These are phyloP conservation scores for Micrastur ruficollis DNA, from an alignment of 2,797 vertebrate species.

Conservation along the genomic window DNA sequence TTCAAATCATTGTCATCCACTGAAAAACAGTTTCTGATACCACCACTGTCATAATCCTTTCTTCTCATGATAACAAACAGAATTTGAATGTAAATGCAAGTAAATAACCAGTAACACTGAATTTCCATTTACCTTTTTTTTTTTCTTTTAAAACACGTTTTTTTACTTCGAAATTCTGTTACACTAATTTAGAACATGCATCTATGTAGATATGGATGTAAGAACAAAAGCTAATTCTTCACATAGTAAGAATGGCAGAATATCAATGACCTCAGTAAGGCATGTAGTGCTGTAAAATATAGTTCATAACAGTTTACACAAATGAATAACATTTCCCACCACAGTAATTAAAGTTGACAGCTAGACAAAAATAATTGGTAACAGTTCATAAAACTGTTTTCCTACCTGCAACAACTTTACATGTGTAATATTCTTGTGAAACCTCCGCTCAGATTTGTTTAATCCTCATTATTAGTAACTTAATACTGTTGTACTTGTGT, in stretches of 20 bases:
- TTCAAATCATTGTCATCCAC: neutral
- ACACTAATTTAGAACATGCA: neutral
- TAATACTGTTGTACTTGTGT: slow-evolving; percentile 60
- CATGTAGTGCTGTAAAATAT: neutral
- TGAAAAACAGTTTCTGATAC: neutral
- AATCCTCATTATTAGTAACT: neutral
- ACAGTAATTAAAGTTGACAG: neutral
- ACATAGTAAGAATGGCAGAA: neutral
- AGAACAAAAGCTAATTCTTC: neutral
- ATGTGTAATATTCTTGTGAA: neutral
- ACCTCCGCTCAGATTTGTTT: neutral
- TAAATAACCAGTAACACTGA: neutral
- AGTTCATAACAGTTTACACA: neutral
- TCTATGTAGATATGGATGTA: neutral
- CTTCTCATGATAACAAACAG: neutral
- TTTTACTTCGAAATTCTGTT: neutral
- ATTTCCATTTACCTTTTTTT: neutral
- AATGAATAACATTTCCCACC: neutral
- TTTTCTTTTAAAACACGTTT: neutral
- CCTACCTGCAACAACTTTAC: neutral
- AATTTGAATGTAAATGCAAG: neutral
- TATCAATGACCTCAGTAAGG: neutral
- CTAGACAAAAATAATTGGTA: neutral
- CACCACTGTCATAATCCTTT: neutral
- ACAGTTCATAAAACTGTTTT: neutral